Conservation (phyloP, 2,113 vertebrate species). For the Sorex araneus region DNA sequence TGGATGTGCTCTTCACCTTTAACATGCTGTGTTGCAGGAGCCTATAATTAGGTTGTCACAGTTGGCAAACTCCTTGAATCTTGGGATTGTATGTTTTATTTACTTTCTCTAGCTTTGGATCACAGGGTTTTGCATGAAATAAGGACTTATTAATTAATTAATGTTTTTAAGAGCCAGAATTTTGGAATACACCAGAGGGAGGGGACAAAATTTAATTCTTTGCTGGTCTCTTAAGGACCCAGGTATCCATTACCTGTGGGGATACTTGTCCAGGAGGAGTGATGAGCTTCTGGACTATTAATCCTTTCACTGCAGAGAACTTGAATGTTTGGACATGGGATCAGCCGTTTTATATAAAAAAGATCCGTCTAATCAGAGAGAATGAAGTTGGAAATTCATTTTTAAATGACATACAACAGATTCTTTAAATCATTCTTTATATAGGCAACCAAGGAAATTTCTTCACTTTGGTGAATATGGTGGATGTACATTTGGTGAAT, state of each 20-base stretch:
- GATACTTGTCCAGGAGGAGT: background rate
- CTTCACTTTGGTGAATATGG: constrained; percentile 14
- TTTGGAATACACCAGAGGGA: constrained; percentile 18
- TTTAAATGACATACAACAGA: constrained; percentile 8
- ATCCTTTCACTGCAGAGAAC: constrained; percentile 26
- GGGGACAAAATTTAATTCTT: constrained; percentile 13
- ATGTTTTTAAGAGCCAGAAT: constrained; percentile 18
- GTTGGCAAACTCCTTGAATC: background rate
- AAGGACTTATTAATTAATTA: constrained; percentile 37
- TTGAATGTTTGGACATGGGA: constrained; percentile 7
- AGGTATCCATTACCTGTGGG: background rate
- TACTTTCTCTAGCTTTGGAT: background rate
- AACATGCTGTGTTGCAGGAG: constrained; percentile 4
- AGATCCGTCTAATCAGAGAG: constrained; percentile 35
- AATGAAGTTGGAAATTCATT: constrained; percentile 1
- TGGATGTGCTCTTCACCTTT: background rate
- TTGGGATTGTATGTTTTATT: constrained; percentile 39
- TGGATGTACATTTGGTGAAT: too few species aligned
- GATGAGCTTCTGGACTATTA: constrained; percentile 3
- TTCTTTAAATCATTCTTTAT: constrained; percentile 48
- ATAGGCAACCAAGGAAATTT: background rate
- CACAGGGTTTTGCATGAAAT: background rate
- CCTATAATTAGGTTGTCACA: background rate
- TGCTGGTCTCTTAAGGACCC: background rate
- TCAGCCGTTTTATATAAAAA: constrained; percentile 8